Conservation (phyloP, 1,140 invertebrate species). For the Drosophila gunungcola region DNA sequence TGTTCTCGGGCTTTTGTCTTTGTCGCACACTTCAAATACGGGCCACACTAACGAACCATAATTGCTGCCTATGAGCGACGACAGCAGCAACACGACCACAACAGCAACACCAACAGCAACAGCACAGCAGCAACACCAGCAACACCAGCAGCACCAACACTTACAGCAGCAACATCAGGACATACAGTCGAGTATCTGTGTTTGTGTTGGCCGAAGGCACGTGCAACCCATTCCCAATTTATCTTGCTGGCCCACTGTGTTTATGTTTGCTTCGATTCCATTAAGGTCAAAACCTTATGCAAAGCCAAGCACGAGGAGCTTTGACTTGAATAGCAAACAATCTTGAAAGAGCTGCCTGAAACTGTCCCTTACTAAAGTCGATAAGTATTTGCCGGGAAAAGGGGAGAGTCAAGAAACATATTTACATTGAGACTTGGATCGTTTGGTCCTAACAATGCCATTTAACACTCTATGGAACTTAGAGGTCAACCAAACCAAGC, state of each 20-base stretch:
- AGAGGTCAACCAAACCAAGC: too few relatives aligned
- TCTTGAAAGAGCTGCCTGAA: constrained; percentile 25
- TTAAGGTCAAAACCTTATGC: constrained; percentile 62
- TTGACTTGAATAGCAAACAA: constrained; percentile 46
- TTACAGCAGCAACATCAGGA: constrained; percentile 43
- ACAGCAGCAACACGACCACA: constrained; percentile 30
- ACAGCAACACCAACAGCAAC: constrained; percentile 9
- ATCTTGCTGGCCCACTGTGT: constrained; percentile 49
- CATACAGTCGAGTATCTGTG: constrained; percentile 8
- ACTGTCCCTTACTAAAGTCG: constrained; percentile 34
- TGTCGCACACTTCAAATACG: constrained; percentile 76
- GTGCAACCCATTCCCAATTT: constrained; percentile 47
- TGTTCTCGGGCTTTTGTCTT: constrained; percentile 63
- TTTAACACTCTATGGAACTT: too few relatives aligned
- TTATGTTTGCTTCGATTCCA: constrained; percentile 67
- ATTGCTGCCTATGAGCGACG: constrained; percentile 74
- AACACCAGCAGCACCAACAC: constrained; percentile 43
- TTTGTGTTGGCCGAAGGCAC: constrained; percentile 33
- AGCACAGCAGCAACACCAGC: constrained; percentile 42
- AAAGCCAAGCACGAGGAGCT: constrained; percentile 44
- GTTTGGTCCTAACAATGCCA: neutral
- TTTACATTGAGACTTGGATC: constrained; percentile 9
- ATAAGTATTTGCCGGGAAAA: constrained; percentile 27
- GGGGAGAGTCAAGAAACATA: neutral
- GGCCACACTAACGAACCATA: constrained; percentile 80